Conservation (phyloP, 2,888 invertebrate genomes). For the Chorisops tibialis region DNA sequence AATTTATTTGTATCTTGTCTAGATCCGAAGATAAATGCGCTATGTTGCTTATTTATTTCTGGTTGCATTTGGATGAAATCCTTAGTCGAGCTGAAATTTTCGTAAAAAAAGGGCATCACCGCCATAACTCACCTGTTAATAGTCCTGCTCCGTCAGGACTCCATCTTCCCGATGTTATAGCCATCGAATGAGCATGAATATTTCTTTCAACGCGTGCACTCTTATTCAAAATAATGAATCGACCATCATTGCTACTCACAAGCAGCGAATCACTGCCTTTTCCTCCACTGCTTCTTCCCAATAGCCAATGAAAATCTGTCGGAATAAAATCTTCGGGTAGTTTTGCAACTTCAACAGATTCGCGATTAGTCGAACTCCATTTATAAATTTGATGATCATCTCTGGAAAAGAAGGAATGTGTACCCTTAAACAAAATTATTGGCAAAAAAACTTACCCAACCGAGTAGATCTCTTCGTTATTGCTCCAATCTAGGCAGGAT, state of each 20-base stretch:
- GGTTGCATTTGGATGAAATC: too few species aligned
- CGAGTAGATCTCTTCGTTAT: constrained; percentile 89
- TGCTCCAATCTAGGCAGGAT: constrained; percentile 90
- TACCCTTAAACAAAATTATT: too few species aligned
- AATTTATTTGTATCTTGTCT: too few species aligned
- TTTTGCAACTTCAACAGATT: constrained; percentile 71
- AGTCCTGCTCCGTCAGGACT: constrained; percentile 94
- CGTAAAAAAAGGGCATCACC: too few species aligned
- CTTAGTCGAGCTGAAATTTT: too few species aligned
- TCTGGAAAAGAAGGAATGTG: constrained; percentile 53
- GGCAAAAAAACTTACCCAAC: constrained; percentile 63
- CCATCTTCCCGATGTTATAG: constrained; percentile 87
- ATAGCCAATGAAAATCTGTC: constrained; percentile 83
- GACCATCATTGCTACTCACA: constrained; percentile 84
- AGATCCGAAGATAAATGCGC: too few species aligned
- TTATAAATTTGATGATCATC: constrained; percentile 87
- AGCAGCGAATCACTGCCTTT: constrained; percentile 69
- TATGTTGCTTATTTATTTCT: too few species aligned
- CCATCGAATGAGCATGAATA: constrained; percentile 89
- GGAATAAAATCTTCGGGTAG: constrained; percentile 82
- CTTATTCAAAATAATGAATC: constrained; percentile 82
- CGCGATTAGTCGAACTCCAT: constrained; percentile 82
- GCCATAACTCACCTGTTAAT: constrained; percentile 57
- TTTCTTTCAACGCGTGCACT: constrained; percentile 89
- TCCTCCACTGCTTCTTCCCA: constrained; percentile 51